Conservation (phyloP, 2,888 invertebrate genomes). For the Drosophila mimica region DNA sequence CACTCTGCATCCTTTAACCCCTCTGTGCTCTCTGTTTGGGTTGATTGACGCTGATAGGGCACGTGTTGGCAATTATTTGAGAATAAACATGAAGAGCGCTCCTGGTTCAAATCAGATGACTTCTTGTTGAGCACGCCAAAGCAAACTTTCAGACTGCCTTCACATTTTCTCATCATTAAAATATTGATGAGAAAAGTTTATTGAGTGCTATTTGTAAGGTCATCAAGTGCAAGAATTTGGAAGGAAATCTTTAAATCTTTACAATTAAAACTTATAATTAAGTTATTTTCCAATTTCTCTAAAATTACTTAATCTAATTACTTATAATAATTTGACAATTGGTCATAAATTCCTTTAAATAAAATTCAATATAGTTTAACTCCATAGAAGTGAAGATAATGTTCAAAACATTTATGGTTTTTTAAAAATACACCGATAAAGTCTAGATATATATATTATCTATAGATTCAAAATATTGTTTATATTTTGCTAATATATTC, state of each 20-base stretch:
- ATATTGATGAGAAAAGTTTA: constrained; percentile 7
- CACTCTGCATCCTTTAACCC: not conserved
- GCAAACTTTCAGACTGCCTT: constrained; percentile 1
- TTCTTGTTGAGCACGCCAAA: constrained; percentile 45
- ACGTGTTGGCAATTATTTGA: constrained; percentile 83
- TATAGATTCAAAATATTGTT: not conserved
- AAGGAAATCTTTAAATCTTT: not conserved
- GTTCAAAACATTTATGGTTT: not conserved
- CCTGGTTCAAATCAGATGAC: constrained; percentile 55
- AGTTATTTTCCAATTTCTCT: not conserved
- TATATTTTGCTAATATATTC: not conserved
- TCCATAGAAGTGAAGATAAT: not conserved
- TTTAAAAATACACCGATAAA: not conserved
- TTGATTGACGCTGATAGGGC: constrained; percentile 82
- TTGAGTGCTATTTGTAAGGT: constrained; percentile 3
- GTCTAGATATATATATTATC: not conserved
- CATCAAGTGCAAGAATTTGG: not conserved
- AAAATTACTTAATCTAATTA: not conserved
- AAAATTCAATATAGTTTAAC: not conserved
- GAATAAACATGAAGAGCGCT: constrained; percentile 70
- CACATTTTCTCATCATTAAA: constrained; percentile 19
- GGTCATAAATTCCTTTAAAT: not conserved
- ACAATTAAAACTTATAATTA: not conserved
- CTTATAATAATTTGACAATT: not conserved
- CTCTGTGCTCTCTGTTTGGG: constrained; percentile 52